A percentile compares a stretch with the other conserved stretches of the same genome.
These are phyloP conservation scores for Goniozus legneri DNA, from an alignment of 1,140 invertebrate genomes.

Conservation along the genomic window DNA sequence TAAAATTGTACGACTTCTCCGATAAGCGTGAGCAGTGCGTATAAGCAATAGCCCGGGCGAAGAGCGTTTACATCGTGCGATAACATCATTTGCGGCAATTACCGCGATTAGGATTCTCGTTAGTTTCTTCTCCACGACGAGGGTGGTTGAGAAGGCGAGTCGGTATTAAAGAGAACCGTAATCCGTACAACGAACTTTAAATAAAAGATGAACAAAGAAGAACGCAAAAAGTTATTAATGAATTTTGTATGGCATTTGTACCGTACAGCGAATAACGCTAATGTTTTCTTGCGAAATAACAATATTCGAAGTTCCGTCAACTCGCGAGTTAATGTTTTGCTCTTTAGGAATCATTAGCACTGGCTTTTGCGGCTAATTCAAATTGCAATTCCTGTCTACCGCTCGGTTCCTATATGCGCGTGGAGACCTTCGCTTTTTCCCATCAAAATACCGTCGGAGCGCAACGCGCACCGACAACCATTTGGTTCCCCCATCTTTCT, in stretches of 20 bases:
- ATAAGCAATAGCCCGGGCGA: no score
- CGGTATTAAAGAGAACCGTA: constrained; percentile 16
- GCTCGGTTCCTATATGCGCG: no score
- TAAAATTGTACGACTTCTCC: no score
- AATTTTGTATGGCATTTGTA: no score
- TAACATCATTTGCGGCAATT: constrained; percentile 12
- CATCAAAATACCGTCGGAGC: constrained; percentile 53
- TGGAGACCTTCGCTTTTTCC: constrained; percentile 25
- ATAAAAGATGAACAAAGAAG: no score
- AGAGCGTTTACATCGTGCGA: constrained; percentile 9
- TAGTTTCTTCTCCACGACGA: no score
- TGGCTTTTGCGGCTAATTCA: constrained; percentile 52
- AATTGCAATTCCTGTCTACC: constrained; percentile 46
- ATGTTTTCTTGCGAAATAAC: constrained; percentile 25
- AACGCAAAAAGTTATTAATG: no score
- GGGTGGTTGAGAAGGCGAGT: neutral
- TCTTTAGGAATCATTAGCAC: constrained; percentile 49
- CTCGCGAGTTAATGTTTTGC: constrained; percentile 26
- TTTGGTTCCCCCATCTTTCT: neutral
- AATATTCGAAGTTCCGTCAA: constrained; percentile 25
- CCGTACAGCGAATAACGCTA: no score
- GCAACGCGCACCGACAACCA: no score
- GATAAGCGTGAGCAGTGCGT: no score
- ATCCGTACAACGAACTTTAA: no score
- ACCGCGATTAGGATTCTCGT: constrained; percentile 8